These are phyloP conservation scores for Chanos chanos DNA, from an alignment of 2,797 vertebrate species.

Conservation along the genomic window DNA sequence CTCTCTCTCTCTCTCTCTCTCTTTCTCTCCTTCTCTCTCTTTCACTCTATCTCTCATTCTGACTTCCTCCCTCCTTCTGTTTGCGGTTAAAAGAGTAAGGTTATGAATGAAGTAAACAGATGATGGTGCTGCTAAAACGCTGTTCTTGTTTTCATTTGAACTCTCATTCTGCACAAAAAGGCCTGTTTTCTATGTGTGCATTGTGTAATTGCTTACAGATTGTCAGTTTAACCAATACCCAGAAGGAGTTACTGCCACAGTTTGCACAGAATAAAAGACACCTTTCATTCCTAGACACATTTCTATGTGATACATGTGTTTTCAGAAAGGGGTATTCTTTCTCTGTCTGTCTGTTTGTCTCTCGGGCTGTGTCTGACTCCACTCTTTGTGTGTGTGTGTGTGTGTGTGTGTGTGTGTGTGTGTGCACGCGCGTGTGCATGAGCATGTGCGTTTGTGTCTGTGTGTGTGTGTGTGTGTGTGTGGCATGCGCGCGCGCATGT, in stretches of 20 bases:
- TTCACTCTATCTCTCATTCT: neutral
- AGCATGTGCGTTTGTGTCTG: too few relatives aligned
- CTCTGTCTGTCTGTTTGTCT: conserved; percentile 12
- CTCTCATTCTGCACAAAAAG: conserved; percentile 22
- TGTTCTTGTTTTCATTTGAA: conserved; percentile 30
- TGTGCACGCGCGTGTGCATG: too few relatives aligned
- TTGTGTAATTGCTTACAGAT: conserved; percentile 51
- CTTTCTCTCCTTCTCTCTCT: conserved; percentile 8
- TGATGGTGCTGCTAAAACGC: conserved; percentile 32
- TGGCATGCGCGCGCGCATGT: neutral
- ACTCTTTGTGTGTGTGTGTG: neutral
- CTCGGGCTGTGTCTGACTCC: conserved; percentile 3
- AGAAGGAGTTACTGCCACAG: conserved; percentile 37
- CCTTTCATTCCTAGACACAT: conserved; percentile 36
- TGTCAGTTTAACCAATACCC: conserved; percentile 35
- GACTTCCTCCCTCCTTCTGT: conserved; percentile 13
- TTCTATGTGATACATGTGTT: conserved; percentile 36
- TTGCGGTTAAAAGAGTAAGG: conserved; percentile 22
- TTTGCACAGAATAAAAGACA: conserved; percentile 43
- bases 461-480: neutral
- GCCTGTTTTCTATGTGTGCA: conserved; percentile 32
- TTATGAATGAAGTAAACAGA: conserved; percentile 36
- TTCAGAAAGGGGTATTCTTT: conserved; percentile 28
- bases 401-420: neutral
- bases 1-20: neutral